Evolutionary conservation across 2,113 vertebrate genomes (phyloP).

Genomic region (human (Homo sapiens)): DNA sequence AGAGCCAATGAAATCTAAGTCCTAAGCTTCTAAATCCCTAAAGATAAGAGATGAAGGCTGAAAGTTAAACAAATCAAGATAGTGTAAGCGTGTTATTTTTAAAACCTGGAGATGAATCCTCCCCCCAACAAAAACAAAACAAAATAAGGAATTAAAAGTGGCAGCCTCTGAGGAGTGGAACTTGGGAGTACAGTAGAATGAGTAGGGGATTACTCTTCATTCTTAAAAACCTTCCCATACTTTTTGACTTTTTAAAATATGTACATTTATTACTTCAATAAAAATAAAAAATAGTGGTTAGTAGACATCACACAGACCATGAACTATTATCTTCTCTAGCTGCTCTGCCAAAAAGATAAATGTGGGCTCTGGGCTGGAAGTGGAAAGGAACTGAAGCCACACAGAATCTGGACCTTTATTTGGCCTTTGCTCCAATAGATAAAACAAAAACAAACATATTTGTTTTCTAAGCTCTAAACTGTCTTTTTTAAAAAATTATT

Average conservation of each 20-base stretch:
- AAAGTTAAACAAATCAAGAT: neutral
- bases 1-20: neutral
- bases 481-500: neutral
- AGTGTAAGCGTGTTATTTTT: neutral
- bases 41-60: neutral
- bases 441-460: neutral
- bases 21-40: neutral
- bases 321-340: neutral
- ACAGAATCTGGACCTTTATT: neutral
- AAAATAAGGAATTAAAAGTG: neutral
- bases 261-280: neutral
- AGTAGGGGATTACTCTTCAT: neutral
- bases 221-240: neutral
- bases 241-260: neutral
- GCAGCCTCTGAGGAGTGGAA: neutral
- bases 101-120: neutral
- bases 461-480: neutral
- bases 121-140: neutral
- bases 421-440: neutral
- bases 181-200: neutral
- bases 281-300: neutral
- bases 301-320: neutral
- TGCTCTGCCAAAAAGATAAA: neutral
- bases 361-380: neutral
- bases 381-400: neutral